phyloP scores from a whole-genome alignment of 2,888 invertebrate genomes.

The Volucella inflata region DNA sequence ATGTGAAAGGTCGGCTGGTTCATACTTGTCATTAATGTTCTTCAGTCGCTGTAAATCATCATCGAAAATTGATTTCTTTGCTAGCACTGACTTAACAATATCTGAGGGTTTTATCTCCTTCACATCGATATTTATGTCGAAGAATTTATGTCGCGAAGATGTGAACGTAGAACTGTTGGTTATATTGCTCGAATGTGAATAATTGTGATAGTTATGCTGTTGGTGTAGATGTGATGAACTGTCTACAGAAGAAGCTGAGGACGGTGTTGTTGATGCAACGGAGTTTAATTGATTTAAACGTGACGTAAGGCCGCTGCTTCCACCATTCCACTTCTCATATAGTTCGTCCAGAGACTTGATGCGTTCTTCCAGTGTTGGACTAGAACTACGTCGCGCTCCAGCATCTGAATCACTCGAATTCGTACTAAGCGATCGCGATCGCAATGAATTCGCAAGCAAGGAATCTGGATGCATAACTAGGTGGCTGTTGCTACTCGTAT shows the following conservation, averaged over 20 bases:
- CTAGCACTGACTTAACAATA: conserved; percentile 95
- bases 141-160: conserved; percentile 88
- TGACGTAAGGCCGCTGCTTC: conserved; percentile 74
- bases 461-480: conserved; percentile 77
- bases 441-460: conserved; percentile 85
- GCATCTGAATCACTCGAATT: conserved; percentile 89
- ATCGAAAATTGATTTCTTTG: conserved; percentile 97
- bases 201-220: conserved; percentile 73
- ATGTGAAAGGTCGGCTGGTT: conserved; percentile 84
- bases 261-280: conserved; percentile 83
- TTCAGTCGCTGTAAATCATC: conserved; percentile 97
- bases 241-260: conserved; percentile 84
- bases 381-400: conserved; percentile 86
- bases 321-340: conserved; percentile 94
- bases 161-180: conserved; percentile 85
- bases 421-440: conserved; percentile 90
- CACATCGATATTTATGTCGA: conserved; percentile 88
- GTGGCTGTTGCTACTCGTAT: conserved; percentile 83
- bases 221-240: conserved; percentile 65
- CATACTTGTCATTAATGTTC: conserved; percentile 92
- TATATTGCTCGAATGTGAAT: conserved; percentile 84
- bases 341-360: conserved; percentile 96
- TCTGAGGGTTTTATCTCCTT: conserved; percentile 95
- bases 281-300: conserved; percentile 76
- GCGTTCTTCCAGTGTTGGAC: conserved; percentile 94